Conservation (phyloP, 2,797 vertebrate species). For the Tinamus major region DNA sequence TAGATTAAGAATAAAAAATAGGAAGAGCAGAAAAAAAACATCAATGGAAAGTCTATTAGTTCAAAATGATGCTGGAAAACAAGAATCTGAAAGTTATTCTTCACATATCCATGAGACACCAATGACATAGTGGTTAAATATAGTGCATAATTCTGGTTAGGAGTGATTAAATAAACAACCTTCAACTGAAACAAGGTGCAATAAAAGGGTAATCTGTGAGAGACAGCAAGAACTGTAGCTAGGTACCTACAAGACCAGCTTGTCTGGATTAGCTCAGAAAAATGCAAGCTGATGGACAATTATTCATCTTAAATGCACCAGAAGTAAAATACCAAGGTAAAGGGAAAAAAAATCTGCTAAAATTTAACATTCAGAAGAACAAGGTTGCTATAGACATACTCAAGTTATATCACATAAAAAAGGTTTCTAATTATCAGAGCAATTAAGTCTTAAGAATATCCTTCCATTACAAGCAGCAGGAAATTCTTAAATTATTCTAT, state of each 20-base stretch:
- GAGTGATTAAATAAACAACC: background rate
- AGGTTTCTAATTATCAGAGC: background rate
- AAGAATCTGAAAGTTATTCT: background rate
- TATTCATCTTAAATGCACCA: background rate
- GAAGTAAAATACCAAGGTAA: background rate
- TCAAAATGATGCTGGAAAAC: background rate
- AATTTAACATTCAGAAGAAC: background rate
- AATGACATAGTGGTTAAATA: background rate
- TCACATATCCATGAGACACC: background rate
- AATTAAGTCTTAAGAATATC: background rate
- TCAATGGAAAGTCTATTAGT: background rate
- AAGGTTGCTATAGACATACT: background rate
- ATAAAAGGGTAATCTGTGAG: background rate
- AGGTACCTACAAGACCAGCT: background rate
- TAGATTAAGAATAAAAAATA: background rate
- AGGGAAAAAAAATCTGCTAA: background rate
- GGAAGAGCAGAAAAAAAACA: background rate
- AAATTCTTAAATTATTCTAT: background rate
- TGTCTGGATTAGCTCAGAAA: background rate
- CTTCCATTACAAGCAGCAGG: background rate
- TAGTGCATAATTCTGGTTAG: background rate
- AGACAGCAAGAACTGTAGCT: background rate
- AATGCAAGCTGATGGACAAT: background rate
- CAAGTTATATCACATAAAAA: background rate
- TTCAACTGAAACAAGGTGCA: background rate